Evolutionary conservation across 2,888 invertebrate genomes (phyloP), one percentile per base, ranked within the genome.

Genomic region (Microctonus brassicae): DNA sequence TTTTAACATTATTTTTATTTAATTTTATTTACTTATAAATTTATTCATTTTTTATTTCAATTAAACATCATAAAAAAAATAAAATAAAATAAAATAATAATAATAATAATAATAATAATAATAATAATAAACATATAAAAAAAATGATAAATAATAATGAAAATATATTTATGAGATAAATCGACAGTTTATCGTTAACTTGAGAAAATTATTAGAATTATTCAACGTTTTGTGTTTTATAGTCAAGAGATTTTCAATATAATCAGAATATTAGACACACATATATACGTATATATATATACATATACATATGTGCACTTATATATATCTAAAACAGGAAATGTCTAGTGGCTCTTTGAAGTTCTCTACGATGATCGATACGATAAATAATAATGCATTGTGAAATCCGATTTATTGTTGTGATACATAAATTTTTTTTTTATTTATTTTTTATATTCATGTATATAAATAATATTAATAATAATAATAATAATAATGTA

Each of bases 311-410:
- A 36, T 10, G 10, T 36, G 10, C 6, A 33, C 33, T n/a, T n/a
- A n/a, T 17, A n/a, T 20, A 47, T n/a, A 47, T n/a, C 47, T 47
- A n/a, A 47, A 17, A 47, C 4, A 47, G 47, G 47, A 47, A 47
- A 47, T 47, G 47, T 17, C 47, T 47, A 17, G 47, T 47, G 47
- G 47, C 47, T 47, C 47, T 47, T 47, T 47, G 47, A 47, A 47
- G 47, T 47, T 17, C 17, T 4, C 17, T 47, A n/a, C 17, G 47
- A 47, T 47, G 47, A 47, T 20, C 47, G 17, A 47, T 17, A 47
- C 47, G 17, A 47, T 17, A 47, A 47, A 17, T 47, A 47, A 47
- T n/a, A n/a, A 47, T 9, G 17, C 47, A n/a, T 1, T 47, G 47
- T 47, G 9, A 47, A 47, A 47, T 17, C 20, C 17, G 47, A 47